phyloP scores from a whole-genome alignment of 2,797 vertebrate genomes.

The Anableps anableps region DNA sequence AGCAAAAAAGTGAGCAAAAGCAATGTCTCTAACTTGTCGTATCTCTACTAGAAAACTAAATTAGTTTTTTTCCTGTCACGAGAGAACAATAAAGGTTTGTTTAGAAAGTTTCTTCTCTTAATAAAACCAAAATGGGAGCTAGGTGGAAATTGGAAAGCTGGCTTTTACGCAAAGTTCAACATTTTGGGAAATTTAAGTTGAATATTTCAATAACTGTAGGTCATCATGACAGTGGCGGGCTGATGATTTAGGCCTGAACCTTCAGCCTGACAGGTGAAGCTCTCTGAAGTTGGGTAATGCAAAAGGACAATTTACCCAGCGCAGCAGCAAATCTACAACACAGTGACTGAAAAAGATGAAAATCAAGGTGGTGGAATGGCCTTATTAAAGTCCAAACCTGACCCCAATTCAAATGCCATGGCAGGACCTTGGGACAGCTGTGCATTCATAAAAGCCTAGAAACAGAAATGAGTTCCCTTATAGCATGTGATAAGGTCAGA shows the following conservation, averaged over 20 bases:
- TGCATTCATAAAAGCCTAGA: not conserved
- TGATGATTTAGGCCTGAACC: not conserved
- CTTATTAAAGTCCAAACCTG: not conserved
- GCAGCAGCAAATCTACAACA: not conserved
- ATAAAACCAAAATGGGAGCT: not conserved
- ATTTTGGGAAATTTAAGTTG: not conserved
- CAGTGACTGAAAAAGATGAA: not conserved
- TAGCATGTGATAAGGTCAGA: not conserved
- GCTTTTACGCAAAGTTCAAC: not conserved
- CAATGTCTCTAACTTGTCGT: not conserved
- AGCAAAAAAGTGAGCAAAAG: not conserved
- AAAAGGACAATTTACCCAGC: not conserved
- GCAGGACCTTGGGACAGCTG: slow-evolving; percentile 2
- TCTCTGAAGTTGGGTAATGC: not conserved
- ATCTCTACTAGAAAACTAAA: not conserved
- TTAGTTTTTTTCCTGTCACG: not conserved
- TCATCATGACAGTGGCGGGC: not conserved
- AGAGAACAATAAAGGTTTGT: not conserved
- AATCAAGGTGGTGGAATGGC: not conserved
- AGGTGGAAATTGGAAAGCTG: not conserved
- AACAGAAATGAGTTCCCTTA: not conserved
- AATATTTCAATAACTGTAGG: not conserved
- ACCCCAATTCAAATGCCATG: slow-evolving; percentile 6
- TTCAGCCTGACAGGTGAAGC: not conserved
- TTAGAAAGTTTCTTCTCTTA: not conserved